Conservation (phyloP, 1,140 invertebrate genomes). For the Cepaea nemoralis region DNA sequence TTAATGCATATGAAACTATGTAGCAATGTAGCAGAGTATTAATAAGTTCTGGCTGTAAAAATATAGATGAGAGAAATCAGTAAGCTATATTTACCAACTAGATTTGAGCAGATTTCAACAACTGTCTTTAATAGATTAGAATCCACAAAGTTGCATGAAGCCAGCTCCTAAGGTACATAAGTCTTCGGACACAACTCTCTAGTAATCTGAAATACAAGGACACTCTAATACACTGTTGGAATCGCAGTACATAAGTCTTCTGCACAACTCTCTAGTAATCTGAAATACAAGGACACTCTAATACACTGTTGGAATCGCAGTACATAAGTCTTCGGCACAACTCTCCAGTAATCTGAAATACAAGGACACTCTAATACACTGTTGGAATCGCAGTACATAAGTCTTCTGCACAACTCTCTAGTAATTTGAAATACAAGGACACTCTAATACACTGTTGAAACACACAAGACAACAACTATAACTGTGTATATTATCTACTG, state of each 20-base stretch:
- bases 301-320: slow-evolving; percentile 80
- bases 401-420: not conserved
- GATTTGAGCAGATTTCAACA: not conserved
- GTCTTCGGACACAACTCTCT: slow-evolving; percentile 76
- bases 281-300: slow-evolving; percentile 79
- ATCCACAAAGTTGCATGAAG: slow-evolving; percentile 83
- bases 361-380: too few relatives aligned
- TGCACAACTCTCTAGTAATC: not conserved
- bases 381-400: too few relatives aligned
- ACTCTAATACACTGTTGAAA: too few relatives aligned
- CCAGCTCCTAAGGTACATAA: slow-evolving; percentile 80
- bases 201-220: slow-evolving; percentile 77
- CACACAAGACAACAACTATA: too few relatives aligned
- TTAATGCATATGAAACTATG: too few relatives aligned
- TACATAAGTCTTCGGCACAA: slow-evolving; percentile 79
- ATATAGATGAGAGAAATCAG: too few relatives aligned
- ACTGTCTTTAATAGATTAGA: slow-evolving; percentile 38
- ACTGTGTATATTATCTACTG: too few relatives aligned
- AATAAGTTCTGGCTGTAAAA: too few relatives aligned
- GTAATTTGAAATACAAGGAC: slow-evolving; percentile 1
- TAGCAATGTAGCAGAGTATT: too few relatives aligned
- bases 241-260: not conserved
- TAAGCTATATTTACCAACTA: slow-evolving; percentile 19
- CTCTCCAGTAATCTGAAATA: slow-evolving; percentile 78
- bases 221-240: not conserved